These are phyloP conservation scores for Coleophora flavipennella DNA, from an alignment of 2,888 invertebrate genomes.

Conservation along the genomic window DNA sequence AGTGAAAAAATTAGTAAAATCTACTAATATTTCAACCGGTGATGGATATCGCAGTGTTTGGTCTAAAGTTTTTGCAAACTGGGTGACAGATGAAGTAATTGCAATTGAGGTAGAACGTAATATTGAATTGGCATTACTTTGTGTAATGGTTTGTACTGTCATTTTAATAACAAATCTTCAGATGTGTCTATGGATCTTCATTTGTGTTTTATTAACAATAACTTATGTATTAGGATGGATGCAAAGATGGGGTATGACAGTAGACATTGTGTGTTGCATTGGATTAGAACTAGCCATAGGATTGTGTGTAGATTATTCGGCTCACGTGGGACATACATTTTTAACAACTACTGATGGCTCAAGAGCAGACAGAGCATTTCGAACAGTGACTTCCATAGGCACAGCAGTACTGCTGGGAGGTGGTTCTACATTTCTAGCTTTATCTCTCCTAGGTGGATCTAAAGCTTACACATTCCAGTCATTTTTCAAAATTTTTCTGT, in stretches of 20 bases:
- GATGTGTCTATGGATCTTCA: slow-evolving; percentile 84
- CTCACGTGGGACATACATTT: slow-evolving; percentile 86
- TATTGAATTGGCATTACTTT: slow-evolving; percentile 80
- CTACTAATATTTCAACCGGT: slow-evolving; percentile 72
- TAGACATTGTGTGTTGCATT: slow-evolving; percentile 86
- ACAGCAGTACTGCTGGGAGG: slow-evolving; percentile 85
- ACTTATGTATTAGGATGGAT: slow-evolving; percentile 83
- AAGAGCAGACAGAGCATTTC: slow-evolving; percentile 71
- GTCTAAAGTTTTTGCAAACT: slow-evolving; percentile 81
- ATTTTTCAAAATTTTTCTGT: slow-evolving; percentile 82
- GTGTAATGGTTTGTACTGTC: slow-evolving; percentile 85
- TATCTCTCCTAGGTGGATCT: slow-evolving; percentile 79
- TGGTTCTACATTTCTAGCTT: slow-evolving; percentile 81
- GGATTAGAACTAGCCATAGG: slow-evolving; percentile 86
- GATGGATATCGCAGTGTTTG: slow-evolving; percentile 78
- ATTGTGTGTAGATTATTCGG: slow-evolving; percentile 87
- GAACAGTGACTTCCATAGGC: slow-evolving; percentile 81
- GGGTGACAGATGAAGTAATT: slow-evolving; percentile 86
- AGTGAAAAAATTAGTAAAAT: slow-evolving; percentile 69
- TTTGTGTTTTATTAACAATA: slow-evolving; percentile 82
- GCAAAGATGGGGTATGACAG: slow-evolving; percentile 86
- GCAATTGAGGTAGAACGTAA: slow-evolving; percentile 83
- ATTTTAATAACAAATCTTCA: slow-evolving; percentile 82
- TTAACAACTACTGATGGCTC: slow-evolving; percentile 73
- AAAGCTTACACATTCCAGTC: slow-evolving; percentile 83